Evolutionary conservation across 2,888 invertebrate species (phyloP).

Genomic region (Hypolimnas misippus): DNA sequence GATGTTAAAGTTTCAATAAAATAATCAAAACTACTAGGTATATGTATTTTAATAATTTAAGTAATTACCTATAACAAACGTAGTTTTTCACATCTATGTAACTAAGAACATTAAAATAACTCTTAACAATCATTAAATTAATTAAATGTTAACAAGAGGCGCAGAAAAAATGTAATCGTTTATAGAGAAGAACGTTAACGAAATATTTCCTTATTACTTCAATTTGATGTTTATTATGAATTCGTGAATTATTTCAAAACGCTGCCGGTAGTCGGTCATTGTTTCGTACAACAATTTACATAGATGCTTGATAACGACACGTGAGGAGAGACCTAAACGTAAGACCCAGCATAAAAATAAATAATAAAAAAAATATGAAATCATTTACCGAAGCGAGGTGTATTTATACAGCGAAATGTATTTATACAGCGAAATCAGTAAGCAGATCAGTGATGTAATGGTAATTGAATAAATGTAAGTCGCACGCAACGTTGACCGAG

Average conservation of each 20-base stretch:
- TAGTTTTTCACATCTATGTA: constrained; percentile 13
- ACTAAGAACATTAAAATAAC: not conserved
- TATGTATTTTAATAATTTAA: too few species aligned
- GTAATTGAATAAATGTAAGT: constrained; percentile 60
- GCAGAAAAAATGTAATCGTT: constrained; percentile 17
- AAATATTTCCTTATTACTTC: constrained; percentile 37
- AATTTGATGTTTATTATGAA: constrained; percentile 28
- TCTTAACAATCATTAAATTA: constrained; percentile 17
- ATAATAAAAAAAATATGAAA: constrained; percentile 38
- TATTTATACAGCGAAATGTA: not conserved
- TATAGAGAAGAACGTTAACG: constrained; percentile 23
- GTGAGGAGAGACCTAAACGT: constrained; percentile 2
- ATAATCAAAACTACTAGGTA: too few species aligned
- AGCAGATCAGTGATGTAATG: constrained; percentile 60
- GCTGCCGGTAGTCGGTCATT: constrained; percentile 25
- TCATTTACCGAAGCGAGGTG: constrained; percentile 55
- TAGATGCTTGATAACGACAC: constrained; percentile 27
- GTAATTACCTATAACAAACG: constrained; percentile 1
- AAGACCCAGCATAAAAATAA: constrained; percentile 16
- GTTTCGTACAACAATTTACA: constrained; percentile 18
- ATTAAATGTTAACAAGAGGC: constrained; percentile 29
- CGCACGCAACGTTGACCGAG: constrained; percentile 56
- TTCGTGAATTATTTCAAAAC: constrained; percentile 17
- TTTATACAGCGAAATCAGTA: constrained; percentile 44
- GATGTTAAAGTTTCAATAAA: not conserved